Percentiles rank a stretch among this genome's conserved stretches.
Evolutionary conservation across 2,888 invertebrate genomes (phyloP).

Genomic region (Falcaria lacertinaria): DNA sequence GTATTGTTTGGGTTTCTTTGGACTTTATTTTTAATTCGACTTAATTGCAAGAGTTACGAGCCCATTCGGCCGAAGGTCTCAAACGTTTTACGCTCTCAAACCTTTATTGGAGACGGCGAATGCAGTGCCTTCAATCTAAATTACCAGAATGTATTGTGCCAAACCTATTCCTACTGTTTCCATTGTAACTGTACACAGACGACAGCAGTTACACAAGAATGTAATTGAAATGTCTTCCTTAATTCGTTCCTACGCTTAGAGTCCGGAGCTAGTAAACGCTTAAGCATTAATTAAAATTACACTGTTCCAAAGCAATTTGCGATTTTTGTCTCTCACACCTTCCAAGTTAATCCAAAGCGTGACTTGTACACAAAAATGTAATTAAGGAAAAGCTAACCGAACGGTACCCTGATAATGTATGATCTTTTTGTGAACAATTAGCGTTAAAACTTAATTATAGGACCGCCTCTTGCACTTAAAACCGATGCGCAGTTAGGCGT

Average conservation of each 20-base stretch:
- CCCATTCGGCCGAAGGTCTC: conserved; percentile 43
- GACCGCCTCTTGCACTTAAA: conserved; percentile 28
- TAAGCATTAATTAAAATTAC: conserved; percentile 54
- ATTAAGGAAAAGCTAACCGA: conserved; percentile 34
- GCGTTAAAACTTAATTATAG: conserved; percentile 37
- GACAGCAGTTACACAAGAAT: conserved; percentile 69
- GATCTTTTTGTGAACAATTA: conserved; percentile 50
- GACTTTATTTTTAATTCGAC: conserved; percentile 73
- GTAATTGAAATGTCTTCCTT: conserved; percentile 74
- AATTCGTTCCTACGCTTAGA: conserved; percentile 64
- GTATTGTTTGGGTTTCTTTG: conserved; percentile 47
- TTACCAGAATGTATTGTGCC: conserved; percentile 36
- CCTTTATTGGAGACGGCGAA: conserved; percentile 45
- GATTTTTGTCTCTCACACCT: conserved; percentile 41
- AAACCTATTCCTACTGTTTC: conserved; percentile 15
- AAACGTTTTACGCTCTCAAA: conserved; percentile 51
- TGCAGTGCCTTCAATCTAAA: conserved; percentile 42
- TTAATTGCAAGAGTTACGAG: conserved; percentile 74
- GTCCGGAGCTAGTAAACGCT: conserved; percentile 41
- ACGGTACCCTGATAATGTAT: conserved; percentile 29
- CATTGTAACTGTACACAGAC: conserved; percentile 21
- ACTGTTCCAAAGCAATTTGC: conserved; percentile 43
- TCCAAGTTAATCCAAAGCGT: conserved; percentile 30
- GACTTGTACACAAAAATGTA: conserved; percentile 28
- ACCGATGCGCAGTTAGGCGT: conserved; percentile 29